Evolutionary conservation across 2,797 vertebrate species (phyloP), one percentile per base, ranked within the genome.

Genomic region (Acanthurus tractus): DNA sequence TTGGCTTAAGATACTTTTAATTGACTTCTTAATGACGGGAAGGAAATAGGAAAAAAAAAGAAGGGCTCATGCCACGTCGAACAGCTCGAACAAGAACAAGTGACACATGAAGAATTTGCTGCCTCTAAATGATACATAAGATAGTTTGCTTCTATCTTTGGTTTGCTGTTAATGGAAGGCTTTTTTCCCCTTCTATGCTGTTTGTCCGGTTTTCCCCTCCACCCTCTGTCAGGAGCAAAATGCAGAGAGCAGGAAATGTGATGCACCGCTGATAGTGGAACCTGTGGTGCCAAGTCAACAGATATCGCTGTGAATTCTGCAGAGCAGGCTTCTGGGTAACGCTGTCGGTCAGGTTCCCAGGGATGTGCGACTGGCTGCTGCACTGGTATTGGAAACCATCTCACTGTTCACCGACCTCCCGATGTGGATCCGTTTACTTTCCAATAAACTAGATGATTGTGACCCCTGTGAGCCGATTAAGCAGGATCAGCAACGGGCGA

Each of bases 261-360:
- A 84, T 83, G 84, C 74, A 56, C 53, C 36, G 42, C 84, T 81
- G 81, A 86, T 84, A 71, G 76, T 78, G 68, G 52, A 54, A 70
- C 77, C 66, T 57, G 73, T 71, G 58, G 58, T 82, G 86, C 85
- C 63, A 72, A 80, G 88, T 90, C 87, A 85, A 92, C 86, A 85
- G 64, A 85, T 88, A 83, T 78, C 49, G 58, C 50, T 38, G 62
- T 70, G 70, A 67, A 53, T 44, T 66, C 65, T 78, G 75, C 79
- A 85, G 18, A 75, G 65, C 66, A 38, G 73, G 72, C 76, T 82
- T 53, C 59, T 61, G 59, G 66, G 53, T 70, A 74, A 62, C 53
- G 11, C 45, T 42, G 68, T 62, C 34, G 17, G 57, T 64, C 76
- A 53, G 44, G 54, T 68, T 83, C 50, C 64, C 61, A 75, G 77